Percentiles rank a stretch among this genome's conserved stretches.
Conservation (phyloP, 2,888 invertebrate genomes). For the Chrysolina haemoptera region DNA sequence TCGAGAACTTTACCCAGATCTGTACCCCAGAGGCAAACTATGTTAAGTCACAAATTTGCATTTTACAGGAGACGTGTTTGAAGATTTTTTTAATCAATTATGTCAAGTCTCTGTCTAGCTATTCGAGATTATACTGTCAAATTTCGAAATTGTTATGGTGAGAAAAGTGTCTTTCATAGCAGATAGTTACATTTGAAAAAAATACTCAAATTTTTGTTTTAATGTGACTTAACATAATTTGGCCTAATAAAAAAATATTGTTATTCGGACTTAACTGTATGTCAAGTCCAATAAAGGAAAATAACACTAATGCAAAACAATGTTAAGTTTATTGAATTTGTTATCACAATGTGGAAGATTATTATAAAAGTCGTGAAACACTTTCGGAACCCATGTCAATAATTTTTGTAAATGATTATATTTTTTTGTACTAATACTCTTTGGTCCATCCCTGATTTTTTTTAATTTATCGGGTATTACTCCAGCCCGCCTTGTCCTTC, state of each 20-base stretch:
- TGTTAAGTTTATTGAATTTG: too few relatives aligned
- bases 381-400: not conserved
- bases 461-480: not conserved
- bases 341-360: not conserved
- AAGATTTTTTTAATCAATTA: not conserved
- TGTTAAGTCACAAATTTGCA: too few relatives aligned
- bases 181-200: not conserved
- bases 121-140: not conserved
- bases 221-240: not conserved
- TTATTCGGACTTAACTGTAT: not conserved
- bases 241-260: not conserved
- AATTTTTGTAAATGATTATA: not conserved
- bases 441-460: not conserved
- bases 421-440: not conserved
- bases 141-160: not conserved
- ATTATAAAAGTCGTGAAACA: conserved; percentile 4
- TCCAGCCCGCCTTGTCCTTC: not conserved
- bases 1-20: not conserved
- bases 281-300: not conserved
- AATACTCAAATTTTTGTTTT: not conserved
- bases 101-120: not conserved
- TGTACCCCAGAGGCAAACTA: too few relatives aligned
- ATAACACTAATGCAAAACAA: not conserved
- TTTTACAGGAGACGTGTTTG: too few relatives aligned
- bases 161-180: not conserved